phyloP scores from a whole-genome alignment of 1,140 invertebrate species.

The Brachionus plicatilis region DNA sequence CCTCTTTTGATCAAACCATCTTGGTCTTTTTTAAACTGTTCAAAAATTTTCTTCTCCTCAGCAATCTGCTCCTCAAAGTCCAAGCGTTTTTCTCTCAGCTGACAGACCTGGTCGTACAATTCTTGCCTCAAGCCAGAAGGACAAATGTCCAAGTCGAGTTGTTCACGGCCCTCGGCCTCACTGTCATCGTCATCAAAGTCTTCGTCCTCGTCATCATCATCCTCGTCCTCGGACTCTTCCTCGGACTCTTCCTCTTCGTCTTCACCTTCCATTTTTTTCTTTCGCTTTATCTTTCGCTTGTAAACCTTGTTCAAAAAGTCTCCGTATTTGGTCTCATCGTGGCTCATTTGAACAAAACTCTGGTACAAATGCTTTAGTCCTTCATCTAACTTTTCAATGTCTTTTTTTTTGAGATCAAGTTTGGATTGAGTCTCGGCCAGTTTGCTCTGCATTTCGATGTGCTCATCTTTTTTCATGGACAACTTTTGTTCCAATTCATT shows the following conservation, averaged over 20 bases:
- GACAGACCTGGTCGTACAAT: conserved; percentile 52
- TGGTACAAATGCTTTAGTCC: conserved; percentile 59
- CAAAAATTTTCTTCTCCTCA: conserved; percentile 54
- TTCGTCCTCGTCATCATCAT: conserved; percentile 52
- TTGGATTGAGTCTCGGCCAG: conserved; percentile 58
- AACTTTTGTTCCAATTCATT: conserved; percentile 62
- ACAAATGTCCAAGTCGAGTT: conserved; percentile 68
- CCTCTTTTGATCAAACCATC: conserved; percentile 53
- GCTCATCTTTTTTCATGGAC: conserved; percentile 61
- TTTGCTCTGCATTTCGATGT: conserved; percentile 57
- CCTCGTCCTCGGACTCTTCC: conserved; percentile 51
- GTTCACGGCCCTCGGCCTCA: conserved; percentile 45
- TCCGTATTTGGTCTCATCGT: conserved; percentile 66
- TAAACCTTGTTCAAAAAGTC: conserved; percentile 70
- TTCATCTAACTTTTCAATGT: conserved; percentile 60
- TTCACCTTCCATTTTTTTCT: conserved; percentile 54
- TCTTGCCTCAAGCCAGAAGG: conserved; percentile 67
- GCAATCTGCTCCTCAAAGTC: conserved; percentile 45
- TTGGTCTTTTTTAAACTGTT: conserved; percentile 52
- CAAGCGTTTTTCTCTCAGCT: conserved; percentile 51
- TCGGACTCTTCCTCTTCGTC: conserved; percentile 49
- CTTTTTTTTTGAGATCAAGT: conserved; percentile 60
- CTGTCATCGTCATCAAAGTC: conserved; percentile 56
- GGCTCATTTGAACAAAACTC: conserved; percentile 61
- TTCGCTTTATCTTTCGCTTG: conserved; percentile 63